Conservation (phyloP, 2,797 vertebrate species). For the Linurgus olivaceus region DNA sequence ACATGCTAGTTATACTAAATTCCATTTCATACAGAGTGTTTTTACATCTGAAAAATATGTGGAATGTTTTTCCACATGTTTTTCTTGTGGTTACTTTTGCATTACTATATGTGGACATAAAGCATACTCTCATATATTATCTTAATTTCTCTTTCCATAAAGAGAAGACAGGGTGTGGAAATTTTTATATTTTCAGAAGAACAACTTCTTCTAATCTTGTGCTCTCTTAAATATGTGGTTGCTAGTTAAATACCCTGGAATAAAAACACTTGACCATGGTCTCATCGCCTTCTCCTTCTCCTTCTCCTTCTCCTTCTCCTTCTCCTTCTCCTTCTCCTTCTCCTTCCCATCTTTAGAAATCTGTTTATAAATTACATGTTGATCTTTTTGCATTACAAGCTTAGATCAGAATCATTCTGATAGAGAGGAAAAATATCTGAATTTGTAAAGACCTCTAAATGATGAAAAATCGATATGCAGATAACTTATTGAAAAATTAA, state of each 20-base stretch:
- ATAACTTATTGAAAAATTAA: neutral
- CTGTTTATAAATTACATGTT: neutral
- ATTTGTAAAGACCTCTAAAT: neutral
- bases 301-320: too few relatives aligned
- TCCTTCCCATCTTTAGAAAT: neutral
- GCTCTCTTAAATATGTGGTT: neutral
- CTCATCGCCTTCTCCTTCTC: accelerated
- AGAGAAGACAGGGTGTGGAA: neutral
- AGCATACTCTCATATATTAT: neutral
- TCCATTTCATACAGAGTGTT: neutral
- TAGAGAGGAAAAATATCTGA: neutral
- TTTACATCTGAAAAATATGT: neutral
- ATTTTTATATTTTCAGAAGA: neutral
- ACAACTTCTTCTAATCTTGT: neutral
- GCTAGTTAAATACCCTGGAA: neutral
- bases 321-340: too few relatives aligned
- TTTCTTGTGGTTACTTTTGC: neutral
- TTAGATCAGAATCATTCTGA: neutral
- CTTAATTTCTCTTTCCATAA: neutral
- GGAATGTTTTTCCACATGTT: neutral
- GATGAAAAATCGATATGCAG: neutral
- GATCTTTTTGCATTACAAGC: neutral
- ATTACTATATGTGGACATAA: neutral
- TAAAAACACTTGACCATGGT: neutral
- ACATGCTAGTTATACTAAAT: neutral